Conservation (phyloP, 2,113 vertebrate species). For the Tetrao urogallus region DNA sequence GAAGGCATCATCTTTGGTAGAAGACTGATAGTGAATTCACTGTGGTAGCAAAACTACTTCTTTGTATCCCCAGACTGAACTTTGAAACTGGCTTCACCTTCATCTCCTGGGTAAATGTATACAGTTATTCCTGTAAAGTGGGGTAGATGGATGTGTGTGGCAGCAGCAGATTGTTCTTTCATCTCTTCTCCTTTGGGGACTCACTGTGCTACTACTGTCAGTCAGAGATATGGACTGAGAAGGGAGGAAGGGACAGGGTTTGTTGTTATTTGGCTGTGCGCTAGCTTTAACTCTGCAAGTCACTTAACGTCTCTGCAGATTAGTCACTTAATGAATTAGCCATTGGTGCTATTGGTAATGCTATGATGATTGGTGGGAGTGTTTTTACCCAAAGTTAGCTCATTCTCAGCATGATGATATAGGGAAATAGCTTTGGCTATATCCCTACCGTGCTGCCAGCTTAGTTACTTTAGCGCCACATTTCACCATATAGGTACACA, state of each 20-base stretch:
- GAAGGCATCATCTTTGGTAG: neutral
- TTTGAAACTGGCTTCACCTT: neutral
- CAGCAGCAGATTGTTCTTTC: neutral
- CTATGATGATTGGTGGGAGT: neutral
- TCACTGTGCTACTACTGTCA: neutral
- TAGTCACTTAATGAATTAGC: neutral
- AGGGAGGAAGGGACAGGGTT: neutral
- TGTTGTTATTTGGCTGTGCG: neutral
- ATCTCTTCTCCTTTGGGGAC: accelerated
- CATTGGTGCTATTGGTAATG: neutral
- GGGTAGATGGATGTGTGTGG: neutral
- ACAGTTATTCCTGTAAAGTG: neutral
- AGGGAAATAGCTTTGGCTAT: neutral
- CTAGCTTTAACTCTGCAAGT: neutral
- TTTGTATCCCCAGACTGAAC: neutral
- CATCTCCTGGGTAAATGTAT: neutral
- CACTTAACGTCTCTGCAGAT: neutral
- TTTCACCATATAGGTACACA: neutral
- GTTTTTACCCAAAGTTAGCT: neutral
- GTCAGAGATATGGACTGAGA: neutral
- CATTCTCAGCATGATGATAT: neutral
- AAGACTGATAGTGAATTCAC: neutral
- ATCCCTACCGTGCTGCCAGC: neutral
- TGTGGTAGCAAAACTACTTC: neutral
- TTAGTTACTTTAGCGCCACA: neutral